These are phyloP conservation scores for Cromileptes altivelis DNA, from an alignment of 2,113 vertebrate species.

Conservation along the genomic window DNA sequence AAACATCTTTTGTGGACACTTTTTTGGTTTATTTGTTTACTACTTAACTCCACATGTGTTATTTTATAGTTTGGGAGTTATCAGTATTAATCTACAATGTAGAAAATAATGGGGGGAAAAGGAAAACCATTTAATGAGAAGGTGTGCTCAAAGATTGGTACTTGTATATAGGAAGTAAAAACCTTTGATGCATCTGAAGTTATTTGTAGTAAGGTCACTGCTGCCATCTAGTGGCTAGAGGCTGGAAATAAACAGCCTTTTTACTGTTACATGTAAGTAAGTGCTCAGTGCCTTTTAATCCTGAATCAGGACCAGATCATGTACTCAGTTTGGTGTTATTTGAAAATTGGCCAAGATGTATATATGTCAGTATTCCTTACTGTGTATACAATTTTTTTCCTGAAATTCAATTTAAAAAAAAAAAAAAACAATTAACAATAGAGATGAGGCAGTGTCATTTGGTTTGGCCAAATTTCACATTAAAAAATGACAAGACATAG, in stretches of 20 bases:
- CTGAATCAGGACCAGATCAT: not conserved
- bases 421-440: not conserved
- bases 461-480: not conserved
- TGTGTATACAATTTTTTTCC: not conserved
- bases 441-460: slow-evolving; percentile 2
- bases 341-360: not conserved
- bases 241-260: not conserved
- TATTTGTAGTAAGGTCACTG: not conserved
- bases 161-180: no score
- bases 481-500: not conserved
- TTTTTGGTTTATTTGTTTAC: not conserved
- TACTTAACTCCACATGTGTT: not conserved
- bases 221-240: slow-evolving; percentile 27
- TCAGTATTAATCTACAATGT: not conserved
- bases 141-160: not conserved
- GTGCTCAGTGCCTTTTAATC: not conserved
- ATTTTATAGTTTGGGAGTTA: not conserved
- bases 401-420: not conserved
- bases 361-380: not conserved
- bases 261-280: not conserved
- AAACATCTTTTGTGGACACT: not conserved
- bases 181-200: not conserved
- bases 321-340: not conserved
- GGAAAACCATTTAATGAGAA: no score
- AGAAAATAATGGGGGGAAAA: not conserved